Percentiles rank a stretch among this genome's conserved stretches.
phyloP scores from a whole-genome alignment of 2,797 vertebrate species.

The Pantherophis alleghaniensis region DNA sequence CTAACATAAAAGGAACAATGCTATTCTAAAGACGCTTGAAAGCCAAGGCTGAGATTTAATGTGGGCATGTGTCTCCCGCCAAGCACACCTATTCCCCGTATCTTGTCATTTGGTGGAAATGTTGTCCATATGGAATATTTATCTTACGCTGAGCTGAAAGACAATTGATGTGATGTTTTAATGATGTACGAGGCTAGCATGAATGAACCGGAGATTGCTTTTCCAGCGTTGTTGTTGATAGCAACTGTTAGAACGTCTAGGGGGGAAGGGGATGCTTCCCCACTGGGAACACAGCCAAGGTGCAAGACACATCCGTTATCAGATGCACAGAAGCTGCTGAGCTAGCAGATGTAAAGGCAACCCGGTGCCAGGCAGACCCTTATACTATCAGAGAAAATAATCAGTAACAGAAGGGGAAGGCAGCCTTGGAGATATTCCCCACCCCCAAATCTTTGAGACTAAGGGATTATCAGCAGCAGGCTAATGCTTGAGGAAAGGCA shows the following conservation, averaged over 20 bases:
- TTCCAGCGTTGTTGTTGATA: neutral
- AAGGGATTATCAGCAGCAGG: neutral
- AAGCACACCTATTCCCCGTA: neutral
- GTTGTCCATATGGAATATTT: neutral
- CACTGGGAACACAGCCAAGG: constrained; percentile 4
- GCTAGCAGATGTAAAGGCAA: neutral
- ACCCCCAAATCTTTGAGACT: neutral
- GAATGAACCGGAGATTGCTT: neutral
- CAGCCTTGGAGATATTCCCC: neutral
- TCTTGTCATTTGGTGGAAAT: neutral
- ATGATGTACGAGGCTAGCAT: neutral
- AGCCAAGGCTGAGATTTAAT: neutral
- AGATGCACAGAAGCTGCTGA: neutral
- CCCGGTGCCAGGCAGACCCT: neutral
- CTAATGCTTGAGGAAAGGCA: neutral
- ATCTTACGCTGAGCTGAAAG: neutral
- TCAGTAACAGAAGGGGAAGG: neutral
- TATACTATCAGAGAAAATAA: neutral
- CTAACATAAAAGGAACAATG: neutral
- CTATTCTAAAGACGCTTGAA: neutral
- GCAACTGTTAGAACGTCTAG: neutral
- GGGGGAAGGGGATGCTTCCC: neutral
- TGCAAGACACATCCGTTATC: neutral
- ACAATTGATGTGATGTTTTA: neutral
- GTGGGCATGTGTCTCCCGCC: no score